Conservation (phyloP, 2,888 invertebrate species). For the Amphimallon solstitiale region DNA sequence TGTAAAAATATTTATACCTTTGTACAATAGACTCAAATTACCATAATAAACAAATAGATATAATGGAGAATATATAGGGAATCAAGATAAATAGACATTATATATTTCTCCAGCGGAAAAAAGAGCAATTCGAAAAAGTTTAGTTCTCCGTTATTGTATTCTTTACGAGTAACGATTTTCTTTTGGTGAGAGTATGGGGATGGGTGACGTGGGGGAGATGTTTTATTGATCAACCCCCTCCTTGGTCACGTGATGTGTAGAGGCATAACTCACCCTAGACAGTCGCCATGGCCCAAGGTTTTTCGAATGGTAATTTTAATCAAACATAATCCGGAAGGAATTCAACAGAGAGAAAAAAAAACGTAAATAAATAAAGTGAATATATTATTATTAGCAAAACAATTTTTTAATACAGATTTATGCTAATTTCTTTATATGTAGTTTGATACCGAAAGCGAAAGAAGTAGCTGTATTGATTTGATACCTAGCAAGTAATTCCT, state of each 20-base stretch:
- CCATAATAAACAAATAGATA: constrained; percentile 7
- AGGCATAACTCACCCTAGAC: constrained; percentile 62
- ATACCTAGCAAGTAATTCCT: too few species aligned
- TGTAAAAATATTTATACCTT: background rate
- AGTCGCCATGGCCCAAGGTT: constrained; percentile 47
- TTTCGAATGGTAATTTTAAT: constrained; percentile 38
- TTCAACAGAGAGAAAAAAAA: constrained; percentile 5
- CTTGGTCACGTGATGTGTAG: constrained; percentile 62
- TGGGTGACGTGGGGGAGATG: constrained; percentile 62
- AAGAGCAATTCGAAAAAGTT: constrained; percentile 32
- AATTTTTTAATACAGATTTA: too few species aligned
- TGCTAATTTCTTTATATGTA: too few species aligned
- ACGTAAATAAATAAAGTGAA: constrained; percentile 19
- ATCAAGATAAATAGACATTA: constrained; percentile 8
- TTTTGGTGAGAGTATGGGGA: constrained; percentile 58
- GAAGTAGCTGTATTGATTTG: too few species aligned
- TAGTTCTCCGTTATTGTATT: constrained; percentile 55
- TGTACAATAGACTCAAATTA: background rate
- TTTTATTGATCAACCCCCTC: constrained; percentile 69
- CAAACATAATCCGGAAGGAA: constrained; percentile 31
- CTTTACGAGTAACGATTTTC: constrained; percentile 63
- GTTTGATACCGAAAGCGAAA: too few species aligned
- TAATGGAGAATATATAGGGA: background rate
- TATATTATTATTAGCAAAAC: constrained; percentile 12
- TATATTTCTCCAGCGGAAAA: constrained; percentile 8